These are phyloP conservation scores for Syngnathus rostellatus DNA, from an alignment of 2,797 vertebrate genomes.

Conservation along the genomic window DNA sequence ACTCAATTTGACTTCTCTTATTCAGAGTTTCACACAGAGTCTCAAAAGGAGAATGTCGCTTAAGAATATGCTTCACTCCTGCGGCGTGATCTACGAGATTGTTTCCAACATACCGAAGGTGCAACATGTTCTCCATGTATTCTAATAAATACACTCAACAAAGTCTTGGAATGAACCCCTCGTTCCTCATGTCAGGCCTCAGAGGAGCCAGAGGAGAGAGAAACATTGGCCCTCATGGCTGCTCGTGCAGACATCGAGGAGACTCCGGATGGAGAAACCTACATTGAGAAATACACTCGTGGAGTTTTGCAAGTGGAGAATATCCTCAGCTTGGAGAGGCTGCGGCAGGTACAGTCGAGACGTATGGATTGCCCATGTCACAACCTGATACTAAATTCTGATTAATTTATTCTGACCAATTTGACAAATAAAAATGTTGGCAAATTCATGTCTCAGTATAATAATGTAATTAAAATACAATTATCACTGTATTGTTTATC, in stretches of 20 bases:
- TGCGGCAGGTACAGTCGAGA: slow-evolving; percentile 73
- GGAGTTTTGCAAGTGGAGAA: slow-evolving; percentile 93
- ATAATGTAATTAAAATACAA: no score
- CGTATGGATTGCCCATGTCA: background rate
- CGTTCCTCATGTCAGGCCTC: slow-evolving; percentile 75
- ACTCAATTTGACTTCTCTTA: slow-evolving; percentile 1
- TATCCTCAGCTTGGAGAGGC: slow-evolving; percentile 87
- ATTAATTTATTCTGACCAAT: background rate
- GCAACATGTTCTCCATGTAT: background rate
- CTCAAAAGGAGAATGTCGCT: slow-evolving; percentile 94
- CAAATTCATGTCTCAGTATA: no score
- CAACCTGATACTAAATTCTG: background rate
- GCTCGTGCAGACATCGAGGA: slow-evolving; percentile 84
- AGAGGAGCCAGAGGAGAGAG: slow-evolving; percentile 92
- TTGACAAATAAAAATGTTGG: background rate
- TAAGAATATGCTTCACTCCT: slow-evolving; percentile 86
- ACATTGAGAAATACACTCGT: slow-evolving; percentile 94
- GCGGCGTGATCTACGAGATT: slow-evolving; percentile 93
- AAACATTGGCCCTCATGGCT: slow-evolving; percentile 92
- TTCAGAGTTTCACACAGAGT: slow-evolving; percentile 96
- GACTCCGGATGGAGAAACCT: slow-evolving; percentile 82
- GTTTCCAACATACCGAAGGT: slow-evolving; percentile 99
- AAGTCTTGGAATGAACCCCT: background rate
- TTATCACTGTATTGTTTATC: no score
- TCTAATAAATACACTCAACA: background rate